Conservation (phyloP, 2,888 invertebrate genomes). For the Dinocampus coccinellae region DNA sequence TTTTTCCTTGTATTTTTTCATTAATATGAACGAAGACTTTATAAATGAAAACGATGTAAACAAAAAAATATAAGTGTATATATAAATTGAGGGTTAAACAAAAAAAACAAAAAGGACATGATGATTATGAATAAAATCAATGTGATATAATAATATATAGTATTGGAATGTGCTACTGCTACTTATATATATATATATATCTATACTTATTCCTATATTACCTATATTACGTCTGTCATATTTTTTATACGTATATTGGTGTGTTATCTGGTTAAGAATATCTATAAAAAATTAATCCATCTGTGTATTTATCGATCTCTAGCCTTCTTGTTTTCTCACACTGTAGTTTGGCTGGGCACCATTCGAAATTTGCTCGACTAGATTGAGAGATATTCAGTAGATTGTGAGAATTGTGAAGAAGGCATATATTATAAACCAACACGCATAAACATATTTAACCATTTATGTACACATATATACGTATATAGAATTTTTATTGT, state of each 20-base stretch:
- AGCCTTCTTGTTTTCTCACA: constrained; percentile 31
- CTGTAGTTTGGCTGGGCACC: constrained; percentile 53
- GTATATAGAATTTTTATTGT: neutral
- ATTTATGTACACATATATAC: neutral
- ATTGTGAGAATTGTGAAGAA: constrained; percentile 34
- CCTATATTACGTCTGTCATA: neutral
- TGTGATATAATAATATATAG: neutral
- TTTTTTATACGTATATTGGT: neutral
- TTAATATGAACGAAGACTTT: neutral
- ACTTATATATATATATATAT: neutral
- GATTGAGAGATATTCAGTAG: constrained; percentile 68
- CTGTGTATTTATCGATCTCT: neutral
- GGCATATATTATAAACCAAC: neutral
- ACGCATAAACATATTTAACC: neutral
- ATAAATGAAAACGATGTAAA: neutral
- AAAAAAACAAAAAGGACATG: no score
- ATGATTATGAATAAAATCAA: neutral
- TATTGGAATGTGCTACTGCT: neutral
- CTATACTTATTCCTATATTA: neutral
- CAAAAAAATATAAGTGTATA: no score
- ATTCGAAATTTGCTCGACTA: constrained; percentile 64
- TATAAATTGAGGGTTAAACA: no score
- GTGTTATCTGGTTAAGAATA: neutral
- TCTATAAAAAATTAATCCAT: constrained; percentile 14
- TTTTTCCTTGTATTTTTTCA: neutral